Conservation (phyloP, 2,888 invertebrate species). For the Drosophila subsilvestris region DNA sequence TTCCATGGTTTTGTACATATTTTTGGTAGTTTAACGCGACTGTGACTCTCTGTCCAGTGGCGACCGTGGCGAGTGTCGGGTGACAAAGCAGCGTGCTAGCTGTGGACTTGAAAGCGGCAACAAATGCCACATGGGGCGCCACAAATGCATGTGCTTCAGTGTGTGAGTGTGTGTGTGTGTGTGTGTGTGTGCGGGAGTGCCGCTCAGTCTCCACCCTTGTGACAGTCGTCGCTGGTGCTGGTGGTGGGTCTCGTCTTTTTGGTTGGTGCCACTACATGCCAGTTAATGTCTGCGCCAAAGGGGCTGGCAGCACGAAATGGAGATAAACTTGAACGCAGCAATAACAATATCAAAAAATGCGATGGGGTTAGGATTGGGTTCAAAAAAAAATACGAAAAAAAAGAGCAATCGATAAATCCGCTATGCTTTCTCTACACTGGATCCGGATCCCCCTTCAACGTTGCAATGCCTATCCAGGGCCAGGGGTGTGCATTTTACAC, state of each 20-base stretch:
- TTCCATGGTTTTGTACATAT: conserved; percentile 53
- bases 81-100: conserved; percentile 32
- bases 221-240: conserved; percentile 28
- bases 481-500: conserved; percentile 2
- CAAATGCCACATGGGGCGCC: conserved; percentile 35
- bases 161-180: conserved; percentile 15
- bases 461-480: conserved; percentile 11
- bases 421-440: conserved; percentile 5
- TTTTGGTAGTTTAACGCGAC: conserved; percentile 22
- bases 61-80: conserved; percentile 23
- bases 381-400: conserved; percentile 8
- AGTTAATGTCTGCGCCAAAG: conserved; percentile 43
- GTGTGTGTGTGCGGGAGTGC: conserved; percentile 19
- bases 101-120: conserved; percentile 27
- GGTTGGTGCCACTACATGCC: conserved; percentile 45
- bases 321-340: conserved; percentile 44
- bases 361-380: conserved; percentile 29
- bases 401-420: conserved; percentile 57
- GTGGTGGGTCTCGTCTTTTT: conserved; percentile 39
- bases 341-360: conserved; percentile 40
- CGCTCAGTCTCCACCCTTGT: conserved; percentile 16
- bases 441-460: conserved; percentile 11
- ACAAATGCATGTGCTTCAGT: conserved; percentile 8
- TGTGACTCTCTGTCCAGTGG: conserved; percentile 13
- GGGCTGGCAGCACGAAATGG: conserved; percentile 13